Evolutionary conservation across 2,888 invertebrate genomes (phyloP).

Genomic region (Rhorus exstirpatorius): DNA sequence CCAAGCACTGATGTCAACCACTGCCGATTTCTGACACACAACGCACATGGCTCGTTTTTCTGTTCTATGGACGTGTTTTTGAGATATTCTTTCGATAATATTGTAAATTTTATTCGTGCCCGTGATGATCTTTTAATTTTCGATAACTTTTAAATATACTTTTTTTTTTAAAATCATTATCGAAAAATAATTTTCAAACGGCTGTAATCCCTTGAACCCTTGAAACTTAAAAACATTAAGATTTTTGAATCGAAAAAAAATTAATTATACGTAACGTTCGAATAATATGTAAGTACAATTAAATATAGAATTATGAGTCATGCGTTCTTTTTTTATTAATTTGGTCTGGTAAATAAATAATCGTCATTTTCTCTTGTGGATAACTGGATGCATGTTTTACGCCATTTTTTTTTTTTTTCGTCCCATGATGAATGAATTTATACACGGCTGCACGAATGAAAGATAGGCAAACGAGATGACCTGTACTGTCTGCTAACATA

Average conservation of each 20-base stretch:
- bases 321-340: too few species aligned
- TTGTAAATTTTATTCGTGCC: not conserved
- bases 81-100: not conserved
- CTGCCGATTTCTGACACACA: not conserved
- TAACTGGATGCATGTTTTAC: too few species aligned
- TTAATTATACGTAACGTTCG: too few species aligned
- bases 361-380: not conserved
- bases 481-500: constrained; percentile 51
- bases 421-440: constrained; percentile 46
- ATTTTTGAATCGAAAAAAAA: too few species aligned
- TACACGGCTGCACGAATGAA: constrained; percentile 26
- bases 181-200: too few species aligned
- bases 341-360: too few species aligned
- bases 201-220: too few species aligned
- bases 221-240: too few species aligned
- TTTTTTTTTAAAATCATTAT: too few species aligned
- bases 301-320: too few species aligned
- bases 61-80: not conserved
- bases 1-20: constrained; percentile 13
- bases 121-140: not conserved
- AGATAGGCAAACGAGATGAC: constrained; percentile 52
- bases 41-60: not conserved
- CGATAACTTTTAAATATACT: too few species aligned
- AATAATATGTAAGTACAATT: too few species aligned
- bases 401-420: constrained; percentile 10